These are phyloP conservation scores for Drepanosiphum platanoidis DNA, from an alignment of 2,888 invertebrate species.

Conservation along the genomic window DNA sequence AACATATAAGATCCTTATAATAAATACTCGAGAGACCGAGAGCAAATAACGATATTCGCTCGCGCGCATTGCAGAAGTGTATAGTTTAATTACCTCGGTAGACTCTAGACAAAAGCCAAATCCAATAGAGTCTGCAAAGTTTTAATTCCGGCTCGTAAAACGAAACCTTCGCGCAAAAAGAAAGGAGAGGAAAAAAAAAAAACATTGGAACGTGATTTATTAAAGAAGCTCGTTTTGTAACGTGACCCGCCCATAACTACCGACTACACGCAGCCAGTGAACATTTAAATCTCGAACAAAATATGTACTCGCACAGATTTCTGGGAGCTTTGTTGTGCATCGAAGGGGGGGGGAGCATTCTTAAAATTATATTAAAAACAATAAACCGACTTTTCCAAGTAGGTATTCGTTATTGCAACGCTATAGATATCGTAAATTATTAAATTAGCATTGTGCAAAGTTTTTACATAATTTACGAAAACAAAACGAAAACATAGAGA, in stretches of 20 bases:
- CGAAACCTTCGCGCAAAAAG: neutral
- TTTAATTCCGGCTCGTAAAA: constrained; percentile 22
- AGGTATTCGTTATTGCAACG: neutral
- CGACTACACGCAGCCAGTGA: neutral
- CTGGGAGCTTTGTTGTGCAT: neutral
- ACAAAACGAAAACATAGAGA: neutral
- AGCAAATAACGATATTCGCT: neutral
- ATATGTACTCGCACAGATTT: neutral
- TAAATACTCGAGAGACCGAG: neutral
- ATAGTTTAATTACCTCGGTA: constrained; percentile 40
- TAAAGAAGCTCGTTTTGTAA: constrained; percentile 25
- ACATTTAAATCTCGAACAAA: neutral
- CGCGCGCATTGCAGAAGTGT: neutral
- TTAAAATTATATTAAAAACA: constrained; percentile 22
- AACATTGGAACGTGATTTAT: constrained; percentile 19
- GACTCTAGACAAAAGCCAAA: constrained; percentile 14
- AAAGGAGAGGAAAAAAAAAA: no score
- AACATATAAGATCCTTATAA: neutral
- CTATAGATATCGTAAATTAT: constrained; percentile 14
- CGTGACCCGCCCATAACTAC: neutral
- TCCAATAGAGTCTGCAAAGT: constrained; percentile 46
- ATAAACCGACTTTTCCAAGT: neutral
- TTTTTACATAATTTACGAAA: neutral
- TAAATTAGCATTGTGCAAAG: constrained; percentile 15
- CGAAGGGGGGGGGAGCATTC: neutral